A percentile compares a stretch with the other conserved stretches of the same genome.
Evolutionary conservation across 2,797 vertebrate genomes (phyloP).

Genomic region (Champsocephalus esox): DNA sequence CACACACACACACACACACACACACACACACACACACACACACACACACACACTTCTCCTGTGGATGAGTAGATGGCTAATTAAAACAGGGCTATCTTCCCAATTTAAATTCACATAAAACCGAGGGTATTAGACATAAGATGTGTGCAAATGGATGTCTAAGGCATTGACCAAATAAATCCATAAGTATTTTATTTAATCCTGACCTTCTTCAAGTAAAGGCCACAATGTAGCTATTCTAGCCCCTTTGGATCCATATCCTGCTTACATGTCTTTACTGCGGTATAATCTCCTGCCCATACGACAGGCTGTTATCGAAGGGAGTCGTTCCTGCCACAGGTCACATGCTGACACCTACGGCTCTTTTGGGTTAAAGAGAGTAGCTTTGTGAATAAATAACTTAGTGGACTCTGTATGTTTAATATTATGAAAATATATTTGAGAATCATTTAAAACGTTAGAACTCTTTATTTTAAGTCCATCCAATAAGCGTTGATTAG

Average conservation of each 20-base stretch:
- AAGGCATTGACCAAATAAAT: background rate
- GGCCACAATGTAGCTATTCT: slow-evolving; percentile 4
- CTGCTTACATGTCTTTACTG: background rate
- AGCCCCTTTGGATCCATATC: background rate
- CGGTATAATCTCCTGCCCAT: slow-evolving; percentile 5
- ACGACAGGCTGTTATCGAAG: slow-evolving; percentile 8
- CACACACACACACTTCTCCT: slow-evolving; percentile 21
- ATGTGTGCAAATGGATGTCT: slow-evolving; percentile 17
- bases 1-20: slow-evolving; percentile 10
- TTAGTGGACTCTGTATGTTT: background rate
- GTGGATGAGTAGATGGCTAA: slow-evolving; percentile 44
- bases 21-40: background rate
- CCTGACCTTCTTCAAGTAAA: slow-evolving; percentile 27
- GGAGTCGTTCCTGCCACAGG: background rate
- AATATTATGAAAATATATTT: background rate
- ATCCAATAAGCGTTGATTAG: background rate
- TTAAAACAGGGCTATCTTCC: slow-evolving; percentile 58
- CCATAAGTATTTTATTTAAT: background rate
- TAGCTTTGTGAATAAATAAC: slow-evolving; percentile 3
- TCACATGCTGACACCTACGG: background rate
- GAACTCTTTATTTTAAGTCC: background rate
- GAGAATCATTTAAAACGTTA: background rate
- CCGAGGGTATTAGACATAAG: slow-evolving; percentile 12
- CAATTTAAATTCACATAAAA: slow-evolving; percentile 48
- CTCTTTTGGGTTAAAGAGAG: background rate